phyloP scores from a whole-genome alignment of 2,113 vertebrate genomes.

The Microcebus murinus region DNA sequence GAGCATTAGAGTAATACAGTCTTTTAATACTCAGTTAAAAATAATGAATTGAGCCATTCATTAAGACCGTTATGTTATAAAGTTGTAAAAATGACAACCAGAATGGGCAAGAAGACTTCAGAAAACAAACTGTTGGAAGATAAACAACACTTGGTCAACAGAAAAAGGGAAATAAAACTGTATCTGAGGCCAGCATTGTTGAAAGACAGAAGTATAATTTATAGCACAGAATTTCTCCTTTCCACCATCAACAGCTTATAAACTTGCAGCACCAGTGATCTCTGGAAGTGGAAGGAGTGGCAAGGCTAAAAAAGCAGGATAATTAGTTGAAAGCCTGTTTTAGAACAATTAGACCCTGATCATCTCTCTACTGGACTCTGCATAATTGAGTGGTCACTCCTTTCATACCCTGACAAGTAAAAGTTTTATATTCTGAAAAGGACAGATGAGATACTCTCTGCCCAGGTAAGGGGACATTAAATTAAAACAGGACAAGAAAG shows the following conservation, averaged over 20 bases:
- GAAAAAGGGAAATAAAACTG: not conserved
- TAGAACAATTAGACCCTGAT: not conserved
- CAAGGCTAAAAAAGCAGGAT: not conserved
- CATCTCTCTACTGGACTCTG: not conserved
- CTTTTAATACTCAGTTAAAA: constrained; percentile 31
- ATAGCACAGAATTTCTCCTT: not conserved
- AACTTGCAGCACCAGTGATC: not conserved
- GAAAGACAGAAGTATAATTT: not conserved
- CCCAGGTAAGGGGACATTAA: not conserved
- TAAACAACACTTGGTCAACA: not conserved
- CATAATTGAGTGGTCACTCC: not conserved
- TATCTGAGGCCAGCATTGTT: not conserved
- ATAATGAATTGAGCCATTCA: not conserved
- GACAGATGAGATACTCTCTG: not conserved
- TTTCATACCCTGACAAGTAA: not conserved
- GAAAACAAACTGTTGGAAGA: not conserved
- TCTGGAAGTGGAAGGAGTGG: not conserved
- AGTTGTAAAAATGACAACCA: not conserved
- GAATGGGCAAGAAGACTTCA: not conserved
- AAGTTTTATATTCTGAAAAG: not conserved
- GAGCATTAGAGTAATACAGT: not conserved
- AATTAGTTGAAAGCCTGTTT: not conserved
- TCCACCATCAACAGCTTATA: not conserved
- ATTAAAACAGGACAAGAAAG: not conserved
- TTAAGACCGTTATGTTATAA: not conserved